These are phyloP conservation scores for Pheosia gnoma DNA, from an alignment of 2,888 invertebrate species.

Conservation along the genomic window DNA sequence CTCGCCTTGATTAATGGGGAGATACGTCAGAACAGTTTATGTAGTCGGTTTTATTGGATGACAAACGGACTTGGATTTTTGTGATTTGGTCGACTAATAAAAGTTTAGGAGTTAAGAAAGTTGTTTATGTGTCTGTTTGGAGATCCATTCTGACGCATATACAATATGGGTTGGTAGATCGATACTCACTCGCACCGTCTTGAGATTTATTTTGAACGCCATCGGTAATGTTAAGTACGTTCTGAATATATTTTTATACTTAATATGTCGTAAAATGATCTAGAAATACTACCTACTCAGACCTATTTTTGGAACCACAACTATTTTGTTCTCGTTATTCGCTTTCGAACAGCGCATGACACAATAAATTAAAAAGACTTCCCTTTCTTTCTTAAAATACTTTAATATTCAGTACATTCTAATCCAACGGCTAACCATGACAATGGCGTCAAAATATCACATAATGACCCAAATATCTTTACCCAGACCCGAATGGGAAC, in stretches of 20 bases:
- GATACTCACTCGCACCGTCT: too few species aligned
- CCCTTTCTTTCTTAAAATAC: not conserved
- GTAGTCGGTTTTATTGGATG: conserved; percentile 45
- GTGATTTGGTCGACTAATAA: conserved; percentile 26
- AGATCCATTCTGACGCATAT: too few species aligned
- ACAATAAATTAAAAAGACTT: not conserved
- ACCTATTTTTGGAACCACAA: too few species aligned
- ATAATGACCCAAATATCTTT: conserved; percentile 6
- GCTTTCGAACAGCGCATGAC: not conserved
- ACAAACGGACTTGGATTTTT: conserved; percentile 39
- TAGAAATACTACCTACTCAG: too few species aligned
- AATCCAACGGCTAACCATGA: not conserved
- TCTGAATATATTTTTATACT: too few species aligned
- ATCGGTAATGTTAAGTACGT: too few species aligned
- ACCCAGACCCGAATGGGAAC: conserved; percentile 8
- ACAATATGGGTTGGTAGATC: too few species aligned
- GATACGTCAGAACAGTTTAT: conserved; percentile 47
- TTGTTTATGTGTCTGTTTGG: not conserved
- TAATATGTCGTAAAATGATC: too few species aligned
- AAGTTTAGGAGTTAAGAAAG: conserved; percentile 3
- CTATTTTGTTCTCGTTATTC: not conserved
- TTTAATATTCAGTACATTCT: not conserved
- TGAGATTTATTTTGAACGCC: too few species aligned
- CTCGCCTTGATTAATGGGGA: conserved; percentile 47
- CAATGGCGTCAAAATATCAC: conserved; percentile 2